Evolutionary conservation across 2,888 invertebrate genomes (phyloP).

Genomic region (Heliconius cydno): DNA sequence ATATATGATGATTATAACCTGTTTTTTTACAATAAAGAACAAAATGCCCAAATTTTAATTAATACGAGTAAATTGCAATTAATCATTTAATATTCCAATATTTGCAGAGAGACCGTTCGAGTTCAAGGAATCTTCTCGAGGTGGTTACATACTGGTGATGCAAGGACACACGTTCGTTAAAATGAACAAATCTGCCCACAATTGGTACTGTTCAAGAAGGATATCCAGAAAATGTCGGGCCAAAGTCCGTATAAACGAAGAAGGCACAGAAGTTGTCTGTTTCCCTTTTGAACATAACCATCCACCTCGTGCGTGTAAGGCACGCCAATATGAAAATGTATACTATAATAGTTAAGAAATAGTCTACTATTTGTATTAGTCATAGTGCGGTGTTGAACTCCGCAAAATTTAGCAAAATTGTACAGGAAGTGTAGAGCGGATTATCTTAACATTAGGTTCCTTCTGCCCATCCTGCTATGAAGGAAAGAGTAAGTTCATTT

Average conservation of each 20-base stretch:
- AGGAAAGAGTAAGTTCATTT: background rate
- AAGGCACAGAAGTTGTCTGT: conserved; percentile 32
- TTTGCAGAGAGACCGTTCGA: conserved; percentile 45
- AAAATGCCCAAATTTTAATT: background rate
- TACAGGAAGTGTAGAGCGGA: background rate
- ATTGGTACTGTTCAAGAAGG: conserved; percentile 53
- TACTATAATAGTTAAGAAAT: background rate
- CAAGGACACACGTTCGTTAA: conserved; percentile 49
- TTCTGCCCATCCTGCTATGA: background rate
- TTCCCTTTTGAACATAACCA: conserved; percentile 51
- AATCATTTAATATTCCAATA: background rate
- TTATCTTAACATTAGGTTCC: background rate
- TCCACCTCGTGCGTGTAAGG: conserved; percentile 35
- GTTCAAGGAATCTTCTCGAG: conserved; percentile 36
- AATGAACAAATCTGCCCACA: conserved; percentile 42
- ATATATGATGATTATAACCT: background rate
- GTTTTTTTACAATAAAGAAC: background rate
- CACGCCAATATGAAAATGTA: background rate
- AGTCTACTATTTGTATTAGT: background rate
- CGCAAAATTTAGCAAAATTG: background rate
- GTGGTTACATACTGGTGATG: conserved; percentile 44
- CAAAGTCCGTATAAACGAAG: conserved; percentile 42
- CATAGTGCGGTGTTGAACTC: background rate
- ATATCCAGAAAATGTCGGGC: conserved; percentile 46
- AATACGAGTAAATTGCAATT: background rate